Evolutionary conservation across 2,888 invertebrate genomes (phyloP).

Genomic region (Oxytorus armatus): DNA sequence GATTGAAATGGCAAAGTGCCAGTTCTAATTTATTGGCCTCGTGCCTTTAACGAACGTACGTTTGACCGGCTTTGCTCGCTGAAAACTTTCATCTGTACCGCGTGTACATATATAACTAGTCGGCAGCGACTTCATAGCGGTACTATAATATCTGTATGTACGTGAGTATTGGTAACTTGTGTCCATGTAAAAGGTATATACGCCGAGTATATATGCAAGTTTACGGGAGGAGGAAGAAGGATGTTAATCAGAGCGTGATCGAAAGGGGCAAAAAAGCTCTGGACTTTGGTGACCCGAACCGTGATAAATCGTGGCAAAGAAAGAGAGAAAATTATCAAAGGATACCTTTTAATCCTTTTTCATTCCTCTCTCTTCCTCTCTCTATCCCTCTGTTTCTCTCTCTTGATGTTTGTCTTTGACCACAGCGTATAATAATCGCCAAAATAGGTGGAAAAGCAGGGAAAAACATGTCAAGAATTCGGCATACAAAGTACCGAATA

Average conservation of each 20-base stretch:
- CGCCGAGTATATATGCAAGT: constrained; percentile 3
- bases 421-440: constrained; percentile 11
- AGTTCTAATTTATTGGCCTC: constrained; percentile 81
- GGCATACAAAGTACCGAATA: not conserved
- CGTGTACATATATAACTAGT: constrained; percentile 1
- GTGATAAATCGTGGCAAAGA: constrained; percentile 49
- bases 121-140: constrained; percentile 5
- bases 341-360: constrained; percentile 37
- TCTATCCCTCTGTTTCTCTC: not conserved
- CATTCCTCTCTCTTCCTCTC: constrained; percentile 5
- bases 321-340: constrained; percentile 57
- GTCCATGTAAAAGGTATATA: constrained; percentile 7
- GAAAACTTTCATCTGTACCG: constrained; percentile 55
- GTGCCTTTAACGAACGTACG: constrained; percentile 79
- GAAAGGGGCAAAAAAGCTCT: constrained; percentile 26
- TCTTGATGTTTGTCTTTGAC: constrained; percentile 9
- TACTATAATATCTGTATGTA: constrained; percentile 9
- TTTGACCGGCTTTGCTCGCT: constrained; percentile 73
- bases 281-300: constrained; percentile 31
- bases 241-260: constrained; percentile 63
- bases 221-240: constrained; percentile 32
- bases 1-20: constrained; percentile 83
- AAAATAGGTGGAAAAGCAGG: constrained; percentile 18
- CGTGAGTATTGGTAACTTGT: not conserved
- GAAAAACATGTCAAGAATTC: constrained; percentile 2